A percentile compares a stretch with the other conserved stretches of the same genome.
Evolutionary conservation across 2,888 invertebrate genomes (phyloP).

Genomic region (Eilema caniola): DNA sequence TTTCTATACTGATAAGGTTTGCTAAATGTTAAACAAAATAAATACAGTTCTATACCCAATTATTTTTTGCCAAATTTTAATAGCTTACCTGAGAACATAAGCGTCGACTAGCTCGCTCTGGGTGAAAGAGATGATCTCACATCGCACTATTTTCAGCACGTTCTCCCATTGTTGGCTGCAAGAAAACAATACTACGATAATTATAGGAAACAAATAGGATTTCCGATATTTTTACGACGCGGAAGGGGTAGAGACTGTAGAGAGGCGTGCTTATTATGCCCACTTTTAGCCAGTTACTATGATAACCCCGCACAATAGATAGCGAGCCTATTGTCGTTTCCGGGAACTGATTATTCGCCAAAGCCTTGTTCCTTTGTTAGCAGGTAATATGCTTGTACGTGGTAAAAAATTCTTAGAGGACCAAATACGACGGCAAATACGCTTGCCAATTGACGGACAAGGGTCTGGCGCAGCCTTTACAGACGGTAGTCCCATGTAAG

Average conservation of each 20-base stretch:
- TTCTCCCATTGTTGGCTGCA: slow-evolving; percentile 95
- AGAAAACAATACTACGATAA: slow-evolving; percentile 50
- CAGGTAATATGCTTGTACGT: not conserved
- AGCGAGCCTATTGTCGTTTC: too few species aligned
- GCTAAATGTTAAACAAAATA: not conserved
- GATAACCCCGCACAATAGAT: too few species aligned
- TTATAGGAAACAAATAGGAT: not conserved
- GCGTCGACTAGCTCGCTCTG: slow-evolving; percentile 97
- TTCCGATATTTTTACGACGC: not conserved
- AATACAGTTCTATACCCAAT: not conserved
- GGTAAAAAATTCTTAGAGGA: too few species aligned
- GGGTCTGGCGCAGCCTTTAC: not conserved
- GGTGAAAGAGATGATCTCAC: slow-evolving; percentile 97
- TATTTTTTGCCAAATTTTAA: not conserved
- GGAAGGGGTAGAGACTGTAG: not conserved
- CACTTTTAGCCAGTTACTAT: too few species aligned
- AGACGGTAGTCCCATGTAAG: not conserved
- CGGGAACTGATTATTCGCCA: too few species aligned
- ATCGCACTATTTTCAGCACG: slow-evolving; percentile 95
- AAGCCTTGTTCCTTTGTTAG: too few species aligned
- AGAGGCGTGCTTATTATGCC: too few species aligned
- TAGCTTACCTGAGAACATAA: slow-evolving; percentile 96
- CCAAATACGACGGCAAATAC: too few species aligned
- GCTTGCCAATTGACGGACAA: not conserved
- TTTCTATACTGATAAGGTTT: not conserved